A percentile compares a stretch with the other conserved stretches of the same genome.
Evolutionary conservation across 2,113 vertebrate genomes (phyloP).

Genomic region (Oplegnathus fasciatus): DNA sequence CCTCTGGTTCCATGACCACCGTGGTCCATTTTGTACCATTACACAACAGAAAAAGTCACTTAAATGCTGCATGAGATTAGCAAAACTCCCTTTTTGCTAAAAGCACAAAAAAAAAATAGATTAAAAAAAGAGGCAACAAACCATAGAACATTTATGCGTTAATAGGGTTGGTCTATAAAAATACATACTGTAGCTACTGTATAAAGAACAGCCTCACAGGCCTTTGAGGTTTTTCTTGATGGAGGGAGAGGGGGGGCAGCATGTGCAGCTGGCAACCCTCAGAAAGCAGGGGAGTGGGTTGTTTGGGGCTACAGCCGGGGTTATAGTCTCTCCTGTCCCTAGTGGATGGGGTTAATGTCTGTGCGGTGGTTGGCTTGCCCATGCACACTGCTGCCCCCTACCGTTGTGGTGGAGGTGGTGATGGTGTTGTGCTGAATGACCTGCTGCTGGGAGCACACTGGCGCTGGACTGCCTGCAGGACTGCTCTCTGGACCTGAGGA

Average conservation of each 20-base stretch:
- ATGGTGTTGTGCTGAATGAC: conserved; percentile 99
- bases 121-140: conserved; percentile 46
- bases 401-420: conserved; percentile 94
- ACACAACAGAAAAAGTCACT: conserved; percentile 84
- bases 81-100: conserved; percentile 88
- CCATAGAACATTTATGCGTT: conserved; percentile 67
- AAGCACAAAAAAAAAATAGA: conserved; percentile 71
- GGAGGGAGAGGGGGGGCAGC: conserved; percentile 67
- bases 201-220: conserved; percentile 89
- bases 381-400: conserved; percentile 92
- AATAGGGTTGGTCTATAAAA: conserved; percentile 89
- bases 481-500: conserved; percentile 96
- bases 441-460: conserved; percentile 95
- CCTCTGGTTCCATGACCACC: conserved; percentile 44
- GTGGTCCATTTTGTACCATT: conserved; percentile 86
- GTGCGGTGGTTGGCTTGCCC: conserved; percentile 96
- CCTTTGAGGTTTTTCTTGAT: conserved; percentile 84
- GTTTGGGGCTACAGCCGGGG: conserved; percentile 33
- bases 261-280: conserved; percentile 64
- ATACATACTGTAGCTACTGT: conserved; percentile 86
- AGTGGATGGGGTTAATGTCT: conserved; percentile 98
- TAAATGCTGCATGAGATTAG: conserved; percentile 88
- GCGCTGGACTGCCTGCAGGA: conserved; percentile 92
- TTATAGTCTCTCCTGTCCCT: conserved; percentile 79
- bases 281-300: conserved; percentile 46